Evolutionary conservation across 2,113 vertebrate species (phyloP).

Genomic region (Embiotoca jacksoni): DNA sequence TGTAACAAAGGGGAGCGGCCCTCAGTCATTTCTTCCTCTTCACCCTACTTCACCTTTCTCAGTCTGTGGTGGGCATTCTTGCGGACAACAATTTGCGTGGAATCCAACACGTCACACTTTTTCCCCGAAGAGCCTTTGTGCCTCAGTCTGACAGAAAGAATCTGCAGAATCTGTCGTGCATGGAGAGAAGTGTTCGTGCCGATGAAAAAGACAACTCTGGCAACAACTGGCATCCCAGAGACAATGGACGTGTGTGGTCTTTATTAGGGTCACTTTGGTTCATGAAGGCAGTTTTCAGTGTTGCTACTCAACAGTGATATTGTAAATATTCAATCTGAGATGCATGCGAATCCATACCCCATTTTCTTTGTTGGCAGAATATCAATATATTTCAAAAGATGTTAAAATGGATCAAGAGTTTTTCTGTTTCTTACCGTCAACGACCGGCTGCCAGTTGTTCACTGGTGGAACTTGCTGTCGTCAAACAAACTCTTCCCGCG

Average conservation of each 20-base stretch:
- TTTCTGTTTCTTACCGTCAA: background rate
- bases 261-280: slow-evolving; percentile 36
- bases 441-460: slow-evolving; percentile 21
- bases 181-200: slow-evolving; percentile 37
- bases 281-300: slow-evolving; percentile 8
- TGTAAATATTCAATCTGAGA: slow-evolving; percentile 7
- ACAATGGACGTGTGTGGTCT: slow-evolving; percentile 57
- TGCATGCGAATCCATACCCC: background rate
- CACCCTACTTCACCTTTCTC: slow-evolving; percentile 2
- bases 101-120: slow-evolving; percentile 51
- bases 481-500: too few species aligned
- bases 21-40: background rate
- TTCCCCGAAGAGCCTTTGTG: slow-evolving; percentile 20
- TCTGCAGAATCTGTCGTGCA: slow-evolving; percentile 47
- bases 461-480: slow-evolving; percentile 33
- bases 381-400: slow-evolving; percentile 4
- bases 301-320: background rate
- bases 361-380: background rate
- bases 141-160: slow-evolving; percentile 47
- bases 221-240: slow-evolving; percentile 28
- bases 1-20: slow-evolving; percentile 8
- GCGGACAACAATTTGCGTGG: slow-evolving; percentile 18
- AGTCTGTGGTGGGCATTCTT: slow-evolving; percentile 29
- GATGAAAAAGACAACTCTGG: slow-evolving; percentile 54
- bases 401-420: slow-evolving; percentile 28